Conservation (phyloP, 2,797 vertebrate genomes). For the Coracias cyanogaster region DNA sequence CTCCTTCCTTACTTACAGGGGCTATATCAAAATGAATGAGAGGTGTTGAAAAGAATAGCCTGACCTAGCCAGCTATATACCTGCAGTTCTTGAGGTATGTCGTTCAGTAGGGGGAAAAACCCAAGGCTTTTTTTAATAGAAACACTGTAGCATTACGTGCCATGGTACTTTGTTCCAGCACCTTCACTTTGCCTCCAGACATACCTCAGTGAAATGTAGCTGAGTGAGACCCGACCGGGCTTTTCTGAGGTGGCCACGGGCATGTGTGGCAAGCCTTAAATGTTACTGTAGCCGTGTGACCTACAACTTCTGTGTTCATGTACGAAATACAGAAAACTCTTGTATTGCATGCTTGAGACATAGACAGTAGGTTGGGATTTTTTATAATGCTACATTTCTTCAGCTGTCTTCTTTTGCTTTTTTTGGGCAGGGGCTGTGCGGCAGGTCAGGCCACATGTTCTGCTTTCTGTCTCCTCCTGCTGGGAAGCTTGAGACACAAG, state of each 20-base stretch:
- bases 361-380: neutral
- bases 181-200: neutral
- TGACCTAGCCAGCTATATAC: neutral
- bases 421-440: neutral
- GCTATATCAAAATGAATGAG: neutral
- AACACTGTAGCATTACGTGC: neutral
- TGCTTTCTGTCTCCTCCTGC: neutral
- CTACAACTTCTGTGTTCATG: neutral
- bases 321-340: neutral
- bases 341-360: neutral
- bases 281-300: neutral
- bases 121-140: rapidly evolving
- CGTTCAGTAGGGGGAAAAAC: neutral
- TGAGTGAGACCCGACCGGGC: neutral
- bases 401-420: neutral
- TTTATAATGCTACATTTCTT: neutral
- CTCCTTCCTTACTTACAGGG: slow-evolving; percentile 2
- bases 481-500: neutral
- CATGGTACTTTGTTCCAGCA: rapidly evolving
- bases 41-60: slow-evolving; percentile 11
- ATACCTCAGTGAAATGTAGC: neutral
- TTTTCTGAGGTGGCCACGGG: neutral
- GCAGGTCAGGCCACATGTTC: neutral
- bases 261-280: too few relatives aligned
- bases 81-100: slow-evolving; percentile 21